Evolutionary conservation across 2,797 vertebrate species (phyloP).

Genomic region (Lateolabrax maculatus): DNA sequence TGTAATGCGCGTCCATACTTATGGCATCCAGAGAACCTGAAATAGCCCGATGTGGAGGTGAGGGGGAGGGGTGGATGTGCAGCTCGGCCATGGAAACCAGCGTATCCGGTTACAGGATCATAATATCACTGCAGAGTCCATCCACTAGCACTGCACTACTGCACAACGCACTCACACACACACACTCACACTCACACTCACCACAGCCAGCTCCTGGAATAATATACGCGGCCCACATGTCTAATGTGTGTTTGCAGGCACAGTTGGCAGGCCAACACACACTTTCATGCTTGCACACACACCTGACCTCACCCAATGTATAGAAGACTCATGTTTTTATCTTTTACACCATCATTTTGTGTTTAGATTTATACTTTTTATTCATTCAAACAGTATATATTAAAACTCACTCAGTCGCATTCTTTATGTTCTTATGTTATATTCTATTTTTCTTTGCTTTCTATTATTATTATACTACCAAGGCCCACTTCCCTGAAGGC

Average conservation of each 20-base stretch:
- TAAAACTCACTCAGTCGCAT: not conserved
- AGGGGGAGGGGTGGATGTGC: slow-evolving; percentile 85
- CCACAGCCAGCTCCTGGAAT: slow-evolving; percentile 43
- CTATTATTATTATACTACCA: not conserved
- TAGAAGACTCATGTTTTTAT: not conserved
- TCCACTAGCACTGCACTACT: slow-evolving; percentile 70
- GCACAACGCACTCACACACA: slow-evolving; percentile 55
- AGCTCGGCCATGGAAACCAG: slow-evolving; percentile 91
- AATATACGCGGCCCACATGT: slow-evolving; percentile 40
- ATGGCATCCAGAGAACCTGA: slow-evolving; percentile 88
- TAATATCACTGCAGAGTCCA: slow-evolving; percentile 90
- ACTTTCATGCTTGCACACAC: slow-evolving; percentile 8
- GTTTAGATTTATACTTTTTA: not conserved
- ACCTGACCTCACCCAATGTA: slow-evolving; percentile 14
- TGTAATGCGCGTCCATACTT: slow-evolving; percentile 63
- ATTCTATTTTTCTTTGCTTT: not conserved
- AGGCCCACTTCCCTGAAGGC: not conserved
- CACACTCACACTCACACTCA: slow-evolving; percentile 30
- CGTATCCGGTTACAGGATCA: slow-evolving; percentile 96
- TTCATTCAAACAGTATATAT: not conserved
- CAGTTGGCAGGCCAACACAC: slow-evolving; percentile 28
- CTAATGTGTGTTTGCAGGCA: slow-evolving; percentile 30
- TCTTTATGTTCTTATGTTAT: too few relatives aligned
- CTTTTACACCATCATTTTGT: not conserved
- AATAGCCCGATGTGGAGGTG: slow-evolving; percentile 87